Evolutionary conservation across 2,797 vertebrate genomes (phyloP), one percentile per base, ranked within the genome.

Genomic region (Heteromormyrus szaboi): DNA sequence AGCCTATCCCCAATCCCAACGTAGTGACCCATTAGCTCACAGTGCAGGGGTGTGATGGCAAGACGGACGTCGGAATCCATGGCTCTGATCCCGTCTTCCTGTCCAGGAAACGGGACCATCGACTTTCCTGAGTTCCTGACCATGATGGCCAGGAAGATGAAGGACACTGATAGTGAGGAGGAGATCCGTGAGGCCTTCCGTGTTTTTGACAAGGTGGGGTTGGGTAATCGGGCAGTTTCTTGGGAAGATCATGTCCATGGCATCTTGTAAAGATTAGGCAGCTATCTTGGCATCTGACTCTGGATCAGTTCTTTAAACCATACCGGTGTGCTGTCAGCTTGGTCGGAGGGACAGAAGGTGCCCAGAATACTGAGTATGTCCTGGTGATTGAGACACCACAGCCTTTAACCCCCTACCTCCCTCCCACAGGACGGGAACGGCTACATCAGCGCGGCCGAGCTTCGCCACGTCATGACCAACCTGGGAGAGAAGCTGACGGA

Each of bases 61-160:
- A 29, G 19, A 22, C 44, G 4, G 6, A 22, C 1, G 3, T 44
- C 3, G 46, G 19, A n/a, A 46, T 44, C 81, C 44, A 50, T 12
- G 46, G 41, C n/a, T 41, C 14, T 41, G 5, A 25, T 37, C n/a
- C 53, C 14, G 4, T 94, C 86, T 88, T 3, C 91, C 87, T 88
- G 93, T 91, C 19, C 88, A 99, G 98, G 98, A 88, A 99, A 99
- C 62, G 98, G 98, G 90, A 99, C 97, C 92, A 99, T 99, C 25
- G 98, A 99, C 94, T 99, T 99, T 91, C 98, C 98, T 0, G 98
- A 99, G 93, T 99, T 99, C 93, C 94, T 99, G 93, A 99, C 98
- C 19, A 99, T 99, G 98, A 99, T 99, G 98, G 98, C 98, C 86
- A 97, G 98, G 93, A 99, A 99, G 96, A 99, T 99, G 98, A 99